These are phyloP conservation scores for Nyctibius grandis DNA, from an alignment of 2,797 vertebrate species.

Conservation along the genomic window DNA sequence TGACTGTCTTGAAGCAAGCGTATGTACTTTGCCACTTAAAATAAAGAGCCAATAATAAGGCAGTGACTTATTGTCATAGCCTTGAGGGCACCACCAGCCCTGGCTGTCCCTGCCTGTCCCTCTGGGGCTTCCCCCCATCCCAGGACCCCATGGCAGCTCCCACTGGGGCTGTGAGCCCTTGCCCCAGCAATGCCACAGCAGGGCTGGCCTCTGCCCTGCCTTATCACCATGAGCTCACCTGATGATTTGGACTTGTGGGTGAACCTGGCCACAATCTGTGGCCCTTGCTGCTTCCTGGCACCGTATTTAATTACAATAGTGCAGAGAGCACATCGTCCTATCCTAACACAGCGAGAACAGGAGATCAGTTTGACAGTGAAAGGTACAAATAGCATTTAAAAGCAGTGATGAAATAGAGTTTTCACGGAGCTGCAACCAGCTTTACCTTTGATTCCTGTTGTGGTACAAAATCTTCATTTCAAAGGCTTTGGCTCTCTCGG, in stretches of 20 bases:
- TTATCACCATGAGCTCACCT: not conserved
- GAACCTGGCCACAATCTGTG: not conserved
- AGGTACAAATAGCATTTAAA: not conserved
- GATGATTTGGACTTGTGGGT: not conserved
- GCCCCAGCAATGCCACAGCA: rapidly evolving
- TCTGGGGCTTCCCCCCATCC: not conserved
- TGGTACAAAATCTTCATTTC: conserved; percentile 86
- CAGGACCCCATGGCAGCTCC: not conserved
- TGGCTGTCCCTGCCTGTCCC: not conserved
- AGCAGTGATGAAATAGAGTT: not conserved
- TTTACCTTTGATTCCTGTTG: conserved; percentile 80
- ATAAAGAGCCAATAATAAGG: not conserved
- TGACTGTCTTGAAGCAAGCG: not conserved
- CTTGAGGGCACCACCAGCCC: not conserved
- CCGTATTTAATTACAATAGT: not conserved
- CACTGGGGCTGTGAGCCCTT: rapidly evolving
- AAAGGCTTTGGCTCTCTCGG: conserved; percentile 79
- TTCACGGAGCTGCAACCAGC: not conserved
- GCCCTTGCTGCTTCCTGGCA: not conserved
- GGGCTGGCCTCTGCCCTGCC: not conserved
- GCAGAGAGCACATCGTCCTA: not conserved
- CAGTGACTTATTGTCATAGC: not conserved
- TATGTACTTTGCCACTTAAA: not conserved
- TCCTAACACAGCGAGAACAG: not conserved
- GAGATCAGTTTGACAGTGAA: not conserved